Percentiles rank a stretch among this genome's conserved stretches.
Evolutionary conservation across 2,888 invertebrate genomes (phyloP).

Genomic region (Thalpophila matura): DNA sequence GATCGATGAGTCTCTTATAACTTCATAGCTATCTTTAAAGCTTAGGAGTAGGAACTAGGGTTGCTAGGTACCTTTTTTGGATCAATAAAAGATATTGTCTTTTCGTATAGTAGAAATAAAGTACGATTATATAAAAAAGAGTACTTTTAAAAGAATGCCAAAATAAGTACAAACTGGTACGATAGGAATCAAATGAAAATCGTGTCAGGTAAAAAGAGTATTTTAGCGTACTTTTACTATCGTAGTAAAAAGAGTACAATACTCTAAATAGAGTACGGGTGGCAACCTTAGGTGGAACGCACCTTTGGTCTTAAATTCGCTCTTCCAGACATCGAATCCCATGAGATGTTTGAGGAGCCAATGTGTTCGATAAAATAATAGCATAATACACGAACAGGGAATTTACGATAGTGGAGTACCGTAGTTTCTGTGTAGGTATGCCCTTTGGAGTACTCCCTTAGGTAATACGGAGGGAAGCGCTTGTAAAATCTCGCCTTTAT

Average conservation of each 20-base stretch:
- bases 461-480: constrained; percentile 24
- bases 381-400: constrained; percentile 15
- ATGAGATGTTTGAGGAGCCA: constrained; percentile 1
- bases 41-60: constrained; percentile 3
- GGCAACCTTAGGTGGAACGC: no score
- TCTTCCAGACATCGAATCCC: constrained; percentile 5
- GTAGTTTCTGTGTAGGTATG: constrained; percentile 2
- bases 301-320: constrained; percentile 13
- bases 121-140: no score
- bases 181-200: no score
- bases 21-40: constrained; percentile 40
- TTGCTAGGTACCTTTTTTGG: no score
- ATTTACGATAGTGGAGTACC: constrained; percentile 16
- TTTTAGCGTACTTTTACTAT: no score
- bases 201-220: no score
- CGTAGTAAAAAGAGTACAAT: no score
- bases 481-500: constrained; percentile 44
- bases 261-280: no score
- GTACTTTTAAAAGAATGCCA: no score
- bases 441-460: constrained; percentile 19
- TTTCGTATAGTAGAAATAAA: no score
- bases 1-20: constrained; percentile 36
- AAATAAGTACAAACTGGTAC: no score
- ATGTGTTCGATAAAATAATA: constrained; percentile 35
- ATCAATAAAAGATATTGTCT: no score